Conservation (phyloP, 2,888 invertebrate genomes). For the Melanotus villosus region DNA sequence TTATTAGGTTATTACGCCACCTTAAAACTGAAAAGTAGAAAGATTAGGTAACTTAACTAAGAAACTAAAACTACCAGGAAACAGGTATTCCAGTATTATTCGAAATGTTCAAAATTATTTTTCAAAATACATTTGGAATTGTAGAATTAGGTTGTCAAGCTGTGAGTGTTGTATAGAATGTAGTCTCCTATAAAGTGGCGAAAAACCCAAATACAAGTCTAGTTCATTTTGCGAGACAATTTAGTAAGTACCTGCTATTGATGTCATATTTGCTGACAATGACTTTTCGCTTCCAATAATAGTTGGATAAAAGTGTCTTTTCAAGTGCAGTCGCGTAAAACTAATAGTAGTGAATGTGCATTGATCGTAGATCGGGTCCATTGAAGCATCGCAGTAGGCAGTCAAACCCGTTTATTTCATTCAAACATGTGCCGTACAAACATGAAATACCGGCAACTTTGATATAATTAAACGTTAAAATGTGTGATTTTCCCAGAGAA, state of each 20-base stretch:
- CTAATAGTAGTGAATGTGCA: constrained; percentile 41
- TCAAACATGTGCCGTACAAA: constrained; percentile 50
- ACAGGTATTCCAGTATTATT: too few relatives aligned
- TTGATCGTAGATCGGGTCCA: constrained; percentile 40
- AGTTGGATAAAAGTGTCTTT: constrained; percentile 31
- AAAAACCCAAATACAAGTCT: not conserved
- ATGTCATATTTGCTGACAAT: constrained; percentile 9
- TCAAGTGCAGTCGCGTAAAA: constrained; percentile 37
- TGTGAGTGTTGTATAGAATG: too few relatives aligned
- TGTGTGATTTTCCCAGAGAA: constrained; percentile 47
- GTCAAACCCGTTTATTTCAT: constrained; percentile 57
- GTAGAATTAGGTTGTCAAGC: too few relatives aligned
- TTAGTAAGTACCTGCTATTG: constrained; percentile 3
- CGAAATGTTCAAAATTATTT: too few relatives aligned
- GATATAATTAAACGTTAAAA: constrained; percentile 49
- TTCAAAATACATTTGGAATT: too few relatives aligned
- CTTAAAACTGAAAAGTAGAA: not conserved
- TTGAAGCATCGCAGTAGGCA: constrained; percentile 46
- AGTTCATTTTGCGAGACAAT: not conserved
- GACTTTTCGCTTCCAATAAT: constrained; percentile 28
- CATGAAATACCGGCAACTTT: constrained; percentile 48
- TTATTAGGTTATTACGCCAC: not conserved
- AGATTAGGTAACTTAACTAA: not conserved
- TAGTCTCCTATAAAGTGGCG: not conserved
- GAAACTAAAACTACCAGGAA: too few relatives aligned